These are phyloP conservation scores for Prunella himalayana DNA, from an alignment of 2,113 vertebrate species.

Conservation along the genomic window DNA sequence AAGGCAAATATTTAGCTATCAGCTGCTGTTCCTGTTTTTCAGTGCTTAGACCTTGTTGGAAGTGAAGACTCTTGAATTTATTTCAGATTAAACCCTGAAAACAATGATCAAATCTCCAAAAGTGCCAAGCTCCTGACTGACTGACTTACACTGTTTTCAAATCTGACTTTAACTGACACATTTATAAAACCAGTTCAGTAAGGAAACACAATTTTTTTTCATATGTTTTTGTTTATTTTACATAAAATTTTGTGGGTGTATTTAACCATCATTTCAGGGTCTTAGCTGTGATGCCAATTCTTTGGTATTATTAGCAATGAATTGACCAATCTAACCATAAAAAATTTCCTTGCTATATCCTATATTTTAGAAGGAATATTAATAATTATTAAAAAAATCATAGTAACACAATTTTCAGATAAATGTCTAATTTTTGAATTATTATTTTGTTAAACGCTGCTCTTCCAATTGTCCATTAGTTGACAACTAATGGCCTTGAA, in stretches of 20 bases:
- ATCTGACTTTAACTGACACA: background rate
- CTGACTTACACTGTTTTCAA: background rate
- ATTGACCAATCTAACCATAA: background rate
- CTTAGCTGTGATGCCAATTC: background rate
- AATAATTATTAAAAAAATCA: background rate
- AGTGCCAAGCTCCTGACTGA: background rate
- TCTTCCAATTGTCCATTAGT: background rate
- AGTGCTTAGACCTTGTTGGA: background rate
- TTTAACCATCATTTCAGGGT: background rate
- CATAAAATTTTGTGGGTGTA: background rate
- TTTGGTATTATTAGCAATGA: background rate
- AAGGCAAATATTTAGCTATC: background rate
- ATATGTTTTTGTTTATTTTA: background rate
- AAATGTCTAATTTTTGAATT: background rate
- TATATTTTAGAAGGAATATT: background rate
- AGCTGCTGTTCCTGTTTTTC: background rate
- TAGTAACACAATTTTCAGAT: background rate
- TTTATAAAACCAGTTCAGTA: background rate
- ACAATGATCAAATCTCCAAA: background rate
- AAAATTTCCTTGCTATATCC: rapidly evolving
- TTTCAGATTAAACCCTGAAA: background rate
- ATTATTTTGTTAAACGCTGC: background rate
- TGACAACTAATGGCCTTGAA: constrained; percentile 13
- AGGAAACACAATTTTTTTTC: background rate
- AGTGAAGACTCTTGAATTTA: background rate